Evolutionary conservation across 2,113 vertebrate genomes (phyloP), one percentile per base, ranked within the genome.

Genomic region (Passer montanus): DNA sequence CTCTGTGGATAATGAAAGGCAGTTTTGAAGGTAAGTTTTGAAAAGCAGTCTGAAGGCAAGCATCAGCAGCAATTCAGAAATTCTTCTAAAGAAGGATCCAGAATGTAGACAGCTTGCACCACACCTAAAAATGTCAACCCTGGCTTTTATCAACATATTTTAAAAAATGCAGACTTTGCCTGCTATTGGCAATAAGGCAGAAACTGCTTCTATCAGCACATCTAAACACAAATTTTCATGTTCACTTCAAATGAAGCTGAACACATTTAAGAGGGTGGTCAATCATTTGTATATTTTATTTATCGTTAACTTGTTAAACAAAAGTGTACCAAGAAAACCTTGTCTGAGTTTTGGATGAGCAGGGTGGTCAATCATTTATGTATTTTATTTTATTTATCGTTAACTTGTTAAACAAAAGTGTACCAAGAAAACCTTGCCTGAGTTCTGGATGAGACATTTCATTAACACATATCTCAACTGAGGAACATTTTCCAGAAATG

Each of bases 201-300:
- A 96, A 97, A 96, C 56, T 79, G 94, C 88, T 96, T 88, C 73
- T 73, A 60, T 95, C 93, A 96, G 95, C 95, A 96, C 27, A 75
- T 95, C 62, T 62, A 49, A 94, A 82, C 30, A 52, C 16, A 89
- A 79, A 89, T 95, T 96, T 62, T 93, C 92, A 46, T 52, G 80
- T 90, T 92, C 77, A 69, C 49, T 84, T 94, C 74, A 95, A 97
- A 95, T 94, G 91, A 94, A 96, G 91, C 94, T 95, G 93, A 97
- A 95, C 87, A 58, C n/a, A 93, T 94, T 88, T 90, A 86, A 93
- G 77, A 69, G 96, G 46, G n/a, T 95, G 88, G 86, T 84, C 94
- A 92, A 81, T 33, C 94, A 94, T 89, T 90, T 95, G 85, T 74
- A 81, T 91, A 87, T 92, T 94, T 95, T 87, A 75, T 93, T 96